Percentiles rank a stretch among this genome's conserved stretches.
phyloP scores from a whole-genome alignment of 1,140 invertebrate genomes.

The Centruroides vittatus region DNA sequence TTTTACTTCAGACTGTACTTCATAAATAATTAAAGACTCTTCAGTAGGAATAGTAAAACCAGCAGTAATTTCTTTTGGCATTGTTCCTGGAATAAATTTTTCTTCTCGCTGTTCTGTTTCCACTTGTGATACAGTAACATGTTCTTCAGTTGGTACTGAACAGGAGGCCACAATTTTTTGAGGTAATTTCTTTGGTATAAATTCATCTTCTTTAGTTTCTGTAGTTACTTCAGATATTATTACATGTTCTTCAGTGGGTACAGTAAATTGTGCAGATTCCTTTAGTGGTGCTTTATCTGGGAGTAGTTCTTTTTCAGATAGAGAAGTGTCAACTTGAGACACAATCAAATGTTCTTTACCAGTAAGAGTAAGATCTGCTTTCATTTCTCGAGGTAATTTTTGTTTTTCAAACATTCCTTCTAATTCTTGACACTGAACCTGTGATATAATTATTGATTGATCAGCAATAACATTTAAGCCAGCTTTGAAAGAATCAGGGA shows the following conservation, averaged over 20 bases:
- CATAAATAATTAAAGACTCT: slow-evolving; percentile 10
- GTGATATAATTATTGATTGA: neutral
- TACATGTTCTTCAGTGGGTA: slow-evolving; percentile 8
- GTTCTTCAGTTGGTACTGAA: slow-evolving; percentile 8
- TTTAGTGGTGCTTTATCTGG: slow-evolving; percentile 9
- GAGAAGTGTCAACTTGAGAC: slow-evolving; percentile 5
- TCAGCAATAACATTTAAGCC: neutral
- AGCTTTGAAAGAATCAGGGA: neutral
- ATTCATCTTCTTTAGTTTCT: slow-evolving; percentile 7
- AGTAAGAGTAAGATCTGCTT: slow-evolving; percentile 2
- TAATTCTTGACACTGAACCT: neutral
- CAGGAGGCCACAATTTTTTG: slow-evolving; percentile 7
- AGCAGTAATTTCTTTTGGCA: slow-evolving; percentile 2
- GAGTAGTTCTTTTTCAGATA: slow-evolving; percentile 9
- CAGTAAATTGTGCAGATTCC: slow-evolving; percentile 2
- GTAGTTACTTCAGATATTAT: slow-evolving; percentile 6
- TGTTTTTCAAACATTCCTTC: neutral
- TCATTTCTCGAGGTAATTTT: too few relatives aligned
- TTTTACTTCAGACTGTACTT: slow-evolving; percentile 10
- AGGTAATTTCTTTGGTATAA: slow-evolving; percentile 6
- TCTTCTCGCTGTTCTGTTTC: slow-evolving; percentile 10
- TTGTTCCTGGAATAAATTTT: slow-evolving; percentile 1
- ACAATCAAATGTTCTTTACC: slow-evolving; percentile 13
- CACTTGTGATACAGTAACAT: slow-evolving; percentile 10
- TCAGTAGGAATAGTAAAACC: slow-evolving; percentile 7